Evolutionary conservation across 1,140 invertebrate genomes (phyloP).

Genomic region (Aphaenogaster ashmeadi): DNA sequence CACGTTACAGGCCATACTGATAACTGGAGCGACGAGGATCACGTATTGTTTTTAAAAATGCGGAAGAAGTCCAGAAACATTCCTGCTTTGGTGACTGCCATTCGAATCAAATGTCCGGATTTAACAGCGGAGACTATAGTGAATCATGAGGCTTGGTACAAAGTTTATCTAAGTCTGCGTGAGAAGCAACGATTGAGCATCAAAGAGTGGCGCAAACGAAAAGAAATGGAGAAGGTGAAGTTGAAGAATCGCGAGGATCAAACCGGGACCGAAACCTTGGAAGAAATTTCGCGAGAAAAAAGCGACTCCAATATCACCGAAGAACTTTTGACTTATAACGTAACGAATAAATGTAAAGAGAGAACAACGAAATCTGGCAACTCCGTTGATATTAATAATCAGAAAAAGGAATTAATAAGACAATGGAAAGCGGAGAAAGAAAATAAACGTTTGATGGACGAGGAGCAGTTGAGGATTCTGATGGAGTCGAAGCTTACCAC

Average conservation of each 20-base stretch:
- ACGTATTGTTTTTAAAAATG: slow-evolving; percentile 81
- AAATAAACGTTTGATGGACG: slow-evolving; percentile 75
- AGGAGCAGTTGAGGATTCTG: slow-evolving; percentile 71
- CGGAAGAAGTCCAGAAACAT: slow-evolving; percentile 79
- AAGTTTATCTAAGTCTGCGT: slow-evolving; percentile 80
- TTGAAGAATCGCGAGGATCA: background rate
- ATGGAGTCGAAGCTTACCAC: slow-evolving; percentile 58
- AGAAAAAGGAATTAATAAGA: slow-evolving; percentile 80
- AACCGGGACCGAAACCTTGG: slow-evolving; percentile 20
- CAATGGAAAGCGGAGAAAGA: slow-evolving; percentile 82
- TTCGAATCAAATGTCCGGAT: slow-evolving; percentile 83
- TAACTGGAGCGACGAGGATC: slow-evolving; percentile 84
- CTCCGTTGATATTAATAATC: slow-evolving; percentile 4
- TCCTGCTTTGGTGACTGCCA: slow-evolving; percentile 76
- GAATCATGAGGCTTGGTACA: slow-evolving; percentile 86
- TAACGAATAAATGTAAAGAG: background rate
- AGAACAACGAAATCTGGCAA: background rate
- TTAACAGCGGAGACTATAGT: slow-evolving; percentile 81
- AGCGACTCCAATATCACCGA: background rate
- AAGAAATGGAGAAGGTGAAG: slow-evolving; percentile 67
- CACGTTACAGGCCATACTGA: slow-evolving; percentile 80
- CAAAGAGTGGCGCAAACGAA: slow-evolving; percentile 80
- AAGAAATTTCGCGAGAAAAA: background rate
- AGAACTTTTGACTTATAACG: background rate
- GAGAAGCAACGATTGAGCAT: slow-evolving; percentile 80